Percentiles rank a stretch among this genome's conserved stretches.
These are phyloP conservation scores for Dermatophagoides farinae DNA, from an alignment of 1,140 invertebrate genomes.

Conservation along the genomic window DNA sequence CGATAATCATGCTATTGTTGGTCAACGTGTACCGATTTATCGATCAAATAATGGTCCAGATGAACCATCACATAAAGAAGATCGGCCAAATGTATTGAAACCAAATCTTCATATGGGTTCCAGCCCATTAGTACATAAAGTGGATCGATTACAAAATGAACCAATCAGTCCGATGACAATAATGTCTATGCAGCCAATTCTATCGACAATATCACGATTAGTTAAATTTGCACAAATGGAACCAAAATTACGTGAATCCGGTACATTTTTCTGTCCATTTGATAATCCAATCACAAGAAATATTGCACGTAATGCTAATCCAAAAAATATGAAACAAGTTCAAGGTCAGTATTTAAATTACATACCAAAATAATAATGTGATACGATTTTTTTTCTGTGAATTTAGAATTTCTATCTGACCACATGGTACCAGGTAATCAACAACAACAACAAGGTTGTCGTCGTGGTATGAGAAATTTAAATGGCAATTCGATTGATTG, in stretches of 20 bases:
- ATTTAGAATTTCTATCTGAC: conserved; percentile 1
- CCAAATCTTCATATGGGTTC: neutral
- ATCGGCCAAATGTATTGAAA: neutral
- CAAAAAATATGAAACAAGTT: neutral
- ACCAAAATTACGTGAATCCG: neutral
- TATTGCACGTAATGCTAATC: neutral
- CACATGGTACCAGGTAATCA: neutral
- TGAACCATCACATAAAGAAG: neutral
- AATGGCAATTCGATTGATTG: neutral
- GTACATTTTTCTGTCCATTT: neutral
- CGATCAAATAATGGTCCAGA: neutral
- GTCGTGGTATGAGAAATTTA: neutral
- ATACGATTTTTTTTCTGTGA: neutral
- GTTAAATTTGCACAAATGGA: neutral
- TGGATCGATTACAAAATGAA: neutral
- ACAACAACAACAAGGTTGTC: neutral
- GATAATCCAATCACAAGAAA: neutral
- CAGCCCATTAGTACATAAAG: neutral
- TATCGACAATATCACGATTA: neutral
- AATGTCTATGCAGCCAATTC: neutral
- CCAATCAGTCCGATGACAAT: neutral
- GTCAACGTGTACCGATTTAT: conserved; percentile 3
- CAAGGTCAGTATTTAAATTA: neutral
- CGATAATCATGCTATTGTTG: neutral
- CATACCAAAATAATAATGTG: neutral